Conservation (phyloP, 2,113 vertebrate genomes). For the Ceyx cyanopectus region DNA sequence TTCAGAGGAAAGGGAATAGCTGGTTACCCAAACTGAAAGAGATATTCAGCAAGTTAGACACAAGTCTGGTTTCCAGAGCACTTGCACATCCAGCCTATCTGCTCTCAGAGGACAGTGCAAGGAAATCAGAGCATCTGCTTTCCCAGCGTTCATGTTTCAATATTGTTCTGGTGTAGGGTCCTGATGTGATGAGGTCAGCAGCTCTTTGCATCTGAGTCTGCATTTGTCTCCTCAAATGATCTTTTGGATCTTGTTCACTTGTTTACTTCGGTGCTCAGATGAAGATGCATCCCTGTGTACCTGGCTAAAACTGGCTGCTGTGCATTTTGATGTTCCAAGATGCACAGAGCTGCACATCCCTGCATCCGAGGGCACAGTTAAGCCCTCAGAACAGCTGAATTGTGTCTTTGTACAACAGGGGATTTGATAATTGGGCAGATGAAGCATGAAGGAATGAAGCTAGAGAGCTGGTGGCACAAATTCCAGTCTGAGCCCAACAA, state of each 20-base stretch:
- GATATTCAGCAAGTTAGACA: background rate
- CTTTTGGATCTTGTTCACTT: background rate
- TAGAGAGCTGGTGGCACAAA: slow-evolving; percentile 64
- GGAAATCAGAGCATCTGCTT: background rate
- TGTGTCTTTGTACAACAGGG: slow-evolving; percentile 54
- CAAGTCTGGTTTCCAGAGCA: background rate
- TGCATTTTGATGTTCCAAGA: slow-evolving; percentile 40
- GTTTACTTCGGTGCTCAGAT: background rate
- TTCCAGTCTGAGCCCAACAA: slow-evolving; percentile 38
- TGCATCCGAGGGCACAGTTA: slow-evolving; percentile 62
- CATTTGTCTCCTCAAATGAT: background rate
- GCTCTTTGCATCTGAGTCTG: background rate
- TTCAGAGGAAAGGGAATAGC: background rate
- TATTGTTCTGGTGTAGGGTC: background rate
- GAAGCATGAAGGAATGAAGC: slow-evolving; percentile 63
- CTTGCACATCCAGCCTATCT: background rate
- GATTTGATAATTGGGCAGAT: slow-evolving; percentile 74
- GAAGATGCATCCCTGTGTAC: background rate
- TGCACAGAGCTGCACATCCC: slow-evolving; percentile 50
- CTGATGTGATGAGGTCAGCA: background rate
- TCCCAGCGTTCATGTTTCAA: background rate
- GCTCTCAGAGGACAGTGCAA: background rate
- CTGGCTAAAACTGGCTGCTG: slow-evolving; percentile 15
- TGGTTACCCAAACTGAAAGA: background rate
- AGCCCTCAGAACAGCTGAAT: slow-evolving; percentile 66